Evolutionary conservation across 2,888 invertebrate species (phyloP).

Genomic region (Spodoptera exigua): DNA sequence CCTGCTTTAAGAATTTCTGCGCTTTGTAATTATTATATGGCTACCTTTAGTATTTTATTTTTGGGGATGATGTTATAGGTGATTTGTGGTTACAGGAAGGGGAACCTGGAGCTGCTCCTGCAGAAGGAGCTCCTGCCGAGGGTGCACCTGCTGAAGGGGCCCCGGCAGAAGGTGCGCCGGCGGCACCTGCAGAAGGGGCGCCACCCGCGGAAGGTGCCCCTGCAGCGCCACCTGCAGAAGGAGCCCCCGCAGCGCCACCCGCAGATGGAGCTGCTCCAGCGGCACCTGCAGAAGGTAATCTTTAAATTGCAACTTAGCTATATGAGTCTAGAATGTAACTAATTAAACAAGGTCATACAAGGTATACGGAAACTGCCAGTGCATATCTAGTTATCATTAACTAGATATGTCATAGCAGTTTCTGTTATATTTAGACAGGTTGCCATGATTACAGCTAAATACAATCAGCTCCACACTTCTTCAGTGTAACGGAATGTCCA

Average conservation of each 20-base stretch:
- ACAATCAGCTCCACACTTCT: too few relatives aligned
- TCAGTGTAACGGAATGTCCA: too few relatives aligned
- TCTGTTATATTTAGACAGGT: too few relatives aligned
- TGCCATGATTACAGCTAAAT: too few relatives aligned
- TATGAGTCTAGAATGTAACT: too few relatives aligned
- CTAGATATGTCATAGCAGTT: too few relatives aligned
- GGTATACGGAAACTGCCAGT: too few relatives aligned
- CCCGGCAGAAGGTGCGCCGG: constrained; percentile 67
- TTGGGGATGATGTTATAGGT: constrained; percentile 2
- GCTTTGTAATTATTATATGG: constrained; percentile 47
- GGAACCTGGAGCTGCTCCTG: constrained; percentile 41
- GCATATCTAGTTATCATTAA: too few relatives aligned
- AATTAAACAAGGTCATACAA: too few relatives aligned
- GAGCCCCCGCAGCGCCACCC: constrained; percentile 49
- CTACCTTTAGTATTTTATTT: constrained; percentile 16
- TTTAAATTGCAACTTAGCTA: too few relatives aligned
- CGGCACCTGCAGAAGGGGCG: constrained; percentile 48
- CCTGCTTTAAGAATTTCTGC: constrained; percentile 28
- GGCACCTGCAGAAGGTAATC: constrained; percentile 68
- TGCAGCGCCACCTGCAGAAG: constrained; percentile 53
- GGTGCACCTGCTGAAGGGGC: constrained; percentile 45
- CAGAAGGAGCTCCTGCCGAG: constrained; percentile 44
- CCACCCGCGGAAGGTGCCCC: constrained; percentile 47
- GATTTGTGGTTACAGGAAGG: constrained; percentile 40
- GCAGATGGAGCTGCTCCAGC: constrained; percentile 66